Evolutionary conservation across 2,888 invertebrate genomes (phyloP).

Genomic region (Chironomus riparius): DNA sequence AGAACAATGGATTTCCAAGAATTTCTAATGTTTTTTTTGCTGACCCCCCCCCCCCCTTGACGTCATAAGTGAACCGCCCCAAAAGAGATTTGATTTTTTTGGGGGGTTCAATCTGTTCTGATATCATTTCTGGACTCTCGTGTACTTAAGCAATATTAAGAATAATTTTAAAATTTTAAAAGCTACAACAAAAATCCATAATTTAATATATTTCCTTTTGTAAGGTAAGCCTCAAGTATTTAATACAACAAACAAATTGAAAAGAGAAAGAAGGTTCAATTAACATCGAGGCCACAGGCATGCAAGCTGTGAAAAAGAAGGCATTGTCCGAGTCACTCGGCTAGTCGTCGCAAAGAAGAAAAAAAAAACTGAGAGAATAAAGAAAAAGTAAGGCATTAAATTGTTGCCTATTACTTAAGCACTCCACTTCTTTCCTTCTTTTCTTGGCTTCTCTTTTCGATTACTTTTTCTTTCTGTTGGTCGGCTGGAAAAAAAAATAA

Average conservation of each 20-base stretch:
- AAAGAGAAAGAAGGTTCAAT: slow-evolving; percentile 13
- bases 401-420: slow-evolving; percentile 1
- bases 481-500: not conserved
- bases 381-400: not conserved
- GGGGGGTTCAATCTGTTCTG: no score
- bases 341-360: not conserved
- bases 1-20: no score
- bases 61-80: no score
- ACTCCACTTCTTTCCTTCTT: not conserved
- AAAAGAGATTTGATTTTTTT: no score
- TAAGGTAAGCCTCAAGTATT: not conserved
- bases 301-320: slow-evolving; percentile 10
- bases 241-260: no score
- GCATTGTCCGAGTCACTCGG: slow-evolving; percentile 8
- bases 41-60: no score
- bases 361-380: not conserved
- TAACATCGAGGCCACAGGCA: slow-evolving; percentile 7
- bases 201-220: not conserved
- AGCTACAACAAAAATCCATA: not conserved
- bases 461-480: no score
- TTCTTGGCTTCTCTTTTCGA: not conserved
- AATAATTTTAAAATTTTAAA: no score
- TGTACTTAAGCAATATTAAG: no score
- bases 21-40: no score
- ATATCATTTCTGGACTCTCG: no score